Evolutionary conservation across 2,888 invertebrate species (phyloP), one percentile per base, ranked within the genome.

Genomic region (Nowickia ferox): DNA sequence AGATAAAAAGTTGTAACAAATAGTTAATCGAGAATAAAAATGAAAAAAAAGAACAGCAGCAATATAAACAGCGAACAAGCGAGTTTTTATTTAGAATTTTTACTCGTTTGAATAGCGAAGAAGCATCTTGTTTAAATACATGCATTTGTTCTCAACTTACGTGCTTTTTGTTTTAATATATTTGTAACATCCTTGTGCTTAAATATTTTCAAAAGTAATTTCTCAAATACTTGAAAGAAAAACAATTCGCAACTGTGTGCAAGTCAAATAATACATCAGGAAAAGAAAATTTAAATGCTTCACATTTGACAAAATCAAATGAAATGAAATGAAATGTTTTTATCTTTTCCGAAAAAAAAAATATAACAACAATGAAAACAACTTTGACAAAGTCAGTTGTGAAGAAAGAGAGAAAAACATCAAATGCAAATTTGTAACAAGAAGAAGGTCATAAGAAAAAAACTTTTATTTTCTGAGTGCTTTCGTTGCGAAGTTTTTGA

Each of bases 241-340:
- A 86, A 82, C 82, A 76, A 71, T 79, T 79, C 59, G 38, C 38
- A 79, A 75, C 71, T 86, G 75, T 72, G 66, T 86, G 78, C 83
- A 78, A 86, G 79, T 79, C 83, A 86, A 83, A 86, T 79, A 83
- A 86, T 79, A 83, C 46, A 71, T 83, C 61, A 19, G n/a, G 30
- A 53, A 59, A 66, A 76, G 44, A 63, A 82, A 71, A 86, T 82
- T 79, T 71, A 79, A 86, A 86, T 86, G 59, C 40, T 71, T 59
- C 74, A 78, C 74, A 48, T 85, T 85, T 82, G 78, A 78, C 78
- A 85, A 85, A 82, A 69, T 68, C 40, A 81, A 75, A 75, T 63
- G 51, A 65, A 75, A 74, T 30, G 46, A 48, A 66, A 74, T 83
- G 83, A 75, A 80, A 76, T 81, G 57, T 74, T 61, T 55, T 46